Percentiles rank a stretch among this genome's conserved stretches.
Conservation (phyloP, 2,888 invertebrate species). For the Pseudoips prasinana region DNA sequence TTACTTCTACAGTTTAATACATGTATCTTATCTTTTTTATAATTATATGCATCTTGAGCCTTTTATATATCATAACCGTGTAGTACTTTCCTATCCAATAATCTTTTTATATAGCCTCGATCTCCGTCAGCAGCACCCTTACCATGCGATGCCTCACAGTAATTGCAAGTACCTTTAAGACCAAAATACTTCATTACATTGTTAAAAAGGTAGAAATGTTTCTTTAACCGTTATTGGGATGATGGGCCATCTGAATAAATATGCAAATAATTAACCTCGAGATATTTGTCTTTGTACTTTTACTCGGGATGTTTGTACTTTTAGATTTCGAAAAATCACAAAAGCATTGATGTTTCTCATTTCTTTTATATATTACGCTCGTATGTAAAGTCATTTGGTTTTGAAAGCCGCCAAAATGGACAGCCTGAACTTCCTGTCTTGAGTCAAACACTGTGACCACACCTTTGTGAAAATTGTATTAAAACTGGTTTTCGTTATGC, state of each 20-base stretch:
- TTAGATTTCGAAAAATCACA: slow-evolving; percentile 1
- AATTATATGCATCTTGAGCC: background rate
- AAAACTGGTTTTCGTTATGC: too few species aligned
- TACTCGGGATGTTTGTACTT: slow-evolving; percentile 1
- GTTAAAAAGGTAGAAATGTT: slow-evolving; percentile 7
- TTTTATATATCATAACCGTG: background rate
- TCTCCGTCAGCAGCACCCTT: slow-evolving; percentile 1
- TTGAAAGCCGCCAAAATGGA: slow-evolving; percentile 1
- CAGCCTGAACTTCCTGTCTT: slow-evolving; percentile 2
- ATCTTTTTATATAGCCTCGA: background rate
- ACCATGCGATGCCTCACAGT: background rate
- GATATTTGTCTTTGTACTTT: slow-evolving; percentile 1
- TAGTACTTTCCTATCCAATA: background rate
- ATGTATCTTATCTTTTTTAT: too few species aligned
- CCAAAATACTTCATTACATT: slow-evolving; percentile 8
- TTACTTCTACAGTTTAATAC: too few species aligned
- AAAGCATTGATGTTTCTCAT: slow-evolving; percentile 1
- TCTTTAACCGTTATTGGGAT: slow-evolving; percentile 8
- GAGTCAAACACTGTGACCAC: too few species aligned
- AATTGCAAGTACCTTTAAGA: slow-evolving; percentile 3
- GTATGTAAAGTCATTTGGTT: slow-evolving; percentile 1
- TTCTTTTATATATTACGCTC: slow-evolving; percentile 1
- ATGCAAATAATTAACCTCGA: slow-evolving; percentile 1
- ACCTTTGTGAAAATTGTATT: too few species aligned
- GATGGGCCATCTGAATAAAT: slow-evolving; percentile 8